A percentile compares a stretch with the other conserved stretches of the same genome.
Evolutionary conservation across 2,888 invertebrate species (phyloP).

Genomic region (Andrena bucephala): DNA sequence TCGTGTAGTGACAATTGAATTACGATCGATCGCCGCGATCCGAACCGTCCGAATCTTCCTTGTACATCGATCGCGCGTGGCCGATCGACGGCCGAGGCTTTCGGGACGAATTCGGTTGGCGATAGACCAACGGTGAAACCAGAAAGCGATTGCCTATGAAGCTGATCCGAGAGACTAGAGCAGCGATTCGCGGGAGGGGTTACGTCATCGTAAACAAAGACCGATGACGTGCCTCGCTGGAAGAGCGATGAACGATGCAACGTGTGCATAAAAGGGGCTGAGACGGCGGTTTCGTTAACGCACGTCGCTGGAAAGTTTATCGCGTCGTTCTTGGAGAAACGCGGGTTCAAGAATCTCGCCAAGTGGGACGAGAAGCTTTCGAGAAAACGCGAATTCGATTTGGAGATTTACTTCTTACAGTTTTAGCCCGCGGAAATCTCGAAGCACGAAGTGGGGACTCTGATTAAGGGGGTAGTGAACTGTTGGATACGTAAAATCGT

Average conservation of each 20-base stretch:
- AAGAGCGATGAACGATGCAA: not conserved
- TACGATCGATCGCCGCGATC: constrained; percentile 19
- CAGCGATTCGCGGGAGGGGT: constrained; percentile 26
- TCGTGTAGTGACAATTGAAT: constrained; percentile 22
- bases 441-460: too few relatives aligned
- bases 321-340: constrained; percentile 32
- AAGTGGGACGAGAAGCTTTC: constrained; percentile 23
- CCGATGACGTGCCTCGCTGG: not conserved
- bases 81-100: not conserved
- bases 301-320: constrained; percentile 42
- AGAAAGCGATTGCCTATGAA: not conserved
- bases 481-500: too few relatives aligned
- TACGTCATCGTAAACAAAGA: constrained; percentile 37
- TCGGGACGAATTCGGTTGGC: not conserved
- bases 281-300: constrained; percentile 16
- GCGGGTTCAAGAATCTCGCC: constrained; percentile 20
- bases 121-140: not conserved
- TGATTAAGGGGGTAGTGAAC: too few relatives aligned
- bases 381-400: constrained; percentile 15
- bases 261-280: constrained; percentile 28
- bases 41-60: constrained; percentile 29
- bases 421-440: too few relatives aligned
- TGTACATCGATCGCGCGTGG: not conserved
- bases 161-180: not conserved
- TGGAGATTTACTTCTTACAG: not conserved